Evolutionary conservation across 2,113 vertebrate species (phyloP).

Genomic region (Hucho hucho): DNA sequence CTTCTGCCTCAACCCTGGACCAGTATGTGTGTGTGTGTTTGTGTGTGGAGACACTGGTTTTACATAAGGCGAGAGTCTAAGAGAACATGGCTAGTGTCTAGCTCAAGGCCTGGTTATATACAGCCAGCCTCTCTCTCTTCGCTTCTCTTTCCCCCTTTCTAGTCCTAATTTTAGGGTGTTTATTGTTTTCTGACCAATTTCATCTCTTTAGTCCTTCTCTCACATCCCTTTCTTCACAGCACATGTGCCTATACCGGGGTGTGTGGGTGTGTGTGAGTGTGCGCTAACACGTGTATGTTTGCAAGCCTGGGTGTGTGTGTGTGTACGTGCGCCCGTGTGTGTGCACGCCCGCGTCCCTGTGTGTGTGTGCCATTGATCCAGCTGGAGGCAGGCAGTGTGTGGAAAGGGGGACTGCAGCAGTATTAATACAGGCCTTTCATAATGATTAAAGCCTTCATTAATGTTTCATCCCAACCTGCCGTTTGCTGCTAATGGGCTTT

Average conservation of each 20-base stretch:
- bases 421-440: slow-evolving; percentile 90
- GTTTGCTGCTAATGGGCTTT: slow-evolving; percentile 96
- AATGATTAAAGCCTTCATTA: slow-evolving; percentile 98
- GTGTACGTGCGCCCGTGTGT: slow-evolving; percentile 36
- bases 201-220: slow-evolving; percentile 54
- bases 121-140: slow-evolving; percentile 20
- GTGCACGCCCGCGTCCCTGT: slow-evolving; percentile 23
- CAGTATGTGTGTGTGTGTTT: slow-evolving; percentile 25
- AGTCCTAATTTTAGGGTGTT: slow-evolving; percentile 55
- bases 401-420: slow-evolving; percentile 64
- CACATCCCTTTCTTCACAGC: slow-evolving; percentile 45
- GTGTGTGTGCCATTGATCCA: slow-evolving; percentile 29
- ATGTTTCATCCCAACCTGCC: slow-evolving; percentile 99
- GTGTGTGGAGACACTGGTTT: slow-evolving; percentile 6
- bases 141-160: not conserved
- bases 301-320: slow-evolving; percentile 19
- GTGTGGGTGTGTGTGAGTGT: slow-evolving; percentile 26
- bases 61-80: not conserved
- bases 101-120: slow-evolving; percentile 49
- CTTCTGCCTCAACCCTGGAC: slow-evolving; percentile 28
- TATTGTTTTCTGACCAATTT: slow-evolving; percentile 75
- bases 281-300: not conserved
- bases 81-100: slow-evolving; percentile 13
- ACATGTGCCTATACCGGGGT: not conserved
- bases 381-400: slow-evolving; percentile 8